Conservation (phyloP, 1,140 invertebrate genomes). For the Drosophila repletoides region DNA sequence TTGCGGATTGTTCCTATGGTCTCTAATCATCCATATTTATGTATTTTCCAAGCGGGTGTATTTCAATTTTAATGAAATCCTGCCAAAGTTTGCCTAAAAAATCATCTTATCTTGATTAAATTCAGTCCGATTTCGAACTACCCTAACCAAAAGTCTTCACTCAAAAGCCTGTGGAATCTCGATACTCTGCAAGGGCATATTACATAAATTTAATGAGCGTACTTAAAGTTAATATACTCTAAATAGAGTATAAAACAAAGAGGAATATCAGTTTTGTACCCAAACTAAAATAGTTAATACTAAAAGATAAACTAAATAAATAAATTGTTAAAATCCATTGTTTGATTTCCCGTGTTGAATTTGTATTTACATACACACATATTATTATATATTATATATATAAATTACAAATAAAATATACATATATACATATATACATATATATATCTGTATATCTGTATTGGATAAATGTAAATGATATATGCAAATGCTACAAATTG, state of each 20-base stretch:
- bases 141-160: too few relatives aligned
- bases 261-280: conserved; percentile 25
- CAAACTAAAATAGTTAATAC: background rate
- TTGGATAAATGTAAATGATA: conserved; percentile 34
- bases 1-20: too few relatives aligned
- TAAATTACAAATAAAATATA: conserved; percentile 19
- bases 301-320: background rate
- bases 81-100: too few relatives aligned
- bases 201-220: background rate
- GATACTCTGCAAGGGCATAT: too few relatives aligned
- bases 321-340: conserved; percentile 31
- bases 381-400: too few relatives aligned
- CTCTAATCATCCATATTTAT: too few relatives aligned
- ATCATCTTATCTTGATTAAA: too few relatives aligned
- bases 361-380: conserved; percentile 58
- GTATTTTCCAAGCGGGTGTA: too few relatives aligned
- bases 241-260: background rate
- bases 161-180: too few relatives aligned
- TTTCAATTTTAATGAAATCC: too few relatives aligned
- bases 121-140: too few relatives aligned
- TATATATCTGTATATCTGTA: conserved; percentile 58
- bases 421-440: conserved; percentile 20
- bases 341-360: conserved; percentile 63
- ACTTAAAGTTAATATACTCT: conserved; percentile 2
- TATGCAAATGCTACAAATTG: conserved; percentile 58